A percentile compares a stretch with the other conserved stretches of the same genome.
These are phyloP conservation scores for Cephalopachus bancanus DNA, from an alignment of 2,797 vertebrate genomes.

Conservation along the genomic window DNA sequence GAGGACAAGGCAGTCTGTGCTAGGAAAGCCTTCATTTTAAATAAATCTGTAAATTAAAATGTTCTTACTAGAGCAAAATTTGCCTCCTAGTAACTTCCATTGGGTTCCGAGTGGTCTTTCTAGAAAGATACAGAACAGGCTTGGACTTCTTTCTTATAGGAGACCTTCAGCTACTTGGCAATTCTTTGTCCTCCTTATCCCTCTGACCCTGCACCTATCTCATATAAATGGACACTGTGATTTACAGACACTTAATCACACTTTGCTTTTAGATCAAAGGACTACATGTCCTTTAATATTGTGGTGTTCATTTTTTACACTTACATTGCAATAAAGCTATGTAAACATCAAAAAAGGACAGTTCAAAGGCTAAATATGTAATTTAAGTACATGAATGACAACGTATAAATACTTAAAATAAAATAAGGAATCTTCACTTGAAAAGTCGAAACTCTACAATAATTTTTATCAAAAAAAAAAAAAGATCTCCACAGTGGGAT, in stretches of 20 bases:
- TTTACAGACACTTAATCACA: rapidly evolving
- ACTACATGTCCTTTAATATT: not conserved
- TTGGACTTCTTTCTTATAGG: not conserved
- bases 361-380: not conserved
- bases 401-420: not conserved
- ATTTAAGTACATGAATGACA: not conserved
- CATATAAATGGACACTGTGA: not conserved
- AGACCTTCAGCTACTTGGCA: not conserved
- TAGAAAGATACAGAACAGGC: slow-evolving; percentile 16
- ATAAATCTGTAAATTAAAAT: not conserved
- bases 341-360: not conserved
- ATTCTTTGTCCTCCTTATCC: not conserved
- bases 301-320: not conserved
- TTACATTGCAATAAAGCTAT: not conserved
- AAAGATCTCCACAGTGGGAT: not conserved
- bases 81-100: not conserved
- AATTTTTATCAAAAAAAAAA: not conserved
- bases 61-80: not conserved
- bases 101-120: not conserved
- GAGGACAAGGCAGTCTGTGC: rapidly evolving
- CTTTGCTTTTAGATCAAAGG: not conserved
- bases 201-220: too few species aligned
- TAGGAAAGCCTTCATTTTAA: not conserved
- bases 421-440: not conserved
- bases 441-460: not conserved